Conservation (phyloP, 2,113 vertebrate genomes). For the Caretta caretta region DNA sequence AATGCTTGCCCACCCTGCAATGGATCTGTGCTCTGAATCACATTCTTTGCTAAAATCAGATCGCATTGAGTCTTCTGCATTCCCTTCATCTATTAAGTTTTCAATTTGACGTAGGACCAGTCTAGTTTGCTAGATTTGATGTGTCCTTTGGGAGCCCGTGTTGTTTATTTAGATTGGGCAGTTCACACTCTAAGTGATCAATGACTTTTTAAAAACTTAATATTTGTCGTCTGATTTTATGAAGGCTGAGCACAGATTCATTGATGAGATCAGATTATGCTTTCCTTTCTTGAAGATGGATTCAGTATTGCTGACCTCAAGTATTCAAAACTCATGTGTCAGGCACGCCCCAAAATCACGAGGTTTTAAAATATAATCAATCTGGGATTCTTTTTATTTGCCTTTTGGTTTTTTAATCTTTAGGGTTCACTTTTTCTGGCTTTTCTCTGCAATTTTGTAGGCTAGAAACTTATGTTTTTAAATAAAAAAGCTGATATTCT, state of each 20-base stretch:
- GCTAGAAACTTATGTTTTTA: background rate
- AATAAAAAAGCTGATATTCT: background rate
- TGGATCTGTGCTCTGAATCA: accelerated
- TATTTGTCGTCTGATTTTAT: no score
- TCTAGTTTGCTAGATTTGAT: no score
- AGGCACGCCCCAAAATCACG: background rate
- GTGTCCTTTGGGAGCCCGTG: accelerated
- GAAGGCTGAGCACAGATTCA: no score
- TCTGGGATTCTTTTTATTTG: background rate
- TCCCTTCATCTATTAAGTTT: background rate
- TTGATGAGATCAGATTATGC: no score
- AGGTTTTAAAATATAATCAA: background rate
- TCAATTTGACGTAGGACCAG: accelerated
- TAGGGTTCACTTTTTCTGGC: background rate
- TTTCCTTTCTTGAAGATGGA: no score
- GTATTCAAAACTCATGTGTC: background rate
- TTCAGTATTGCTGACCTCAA: background rate
- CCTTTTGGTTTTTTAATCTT: background rate
- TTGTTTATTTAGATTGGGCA: no score
- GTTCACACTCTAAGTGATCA: no score
- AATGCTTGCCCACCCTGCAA: background rate
- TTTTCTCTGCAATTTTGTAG: background rate
- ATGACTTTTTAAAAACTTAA: no score
- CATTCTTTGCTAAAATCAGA: background rate
- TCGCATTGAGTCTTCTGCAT: background rate